These are phyloP conservation scores for Leguminivora glycinivorella DNA, from an alignment of 1,140 invertebrate species.

Conservation along the genomic window DNA sequence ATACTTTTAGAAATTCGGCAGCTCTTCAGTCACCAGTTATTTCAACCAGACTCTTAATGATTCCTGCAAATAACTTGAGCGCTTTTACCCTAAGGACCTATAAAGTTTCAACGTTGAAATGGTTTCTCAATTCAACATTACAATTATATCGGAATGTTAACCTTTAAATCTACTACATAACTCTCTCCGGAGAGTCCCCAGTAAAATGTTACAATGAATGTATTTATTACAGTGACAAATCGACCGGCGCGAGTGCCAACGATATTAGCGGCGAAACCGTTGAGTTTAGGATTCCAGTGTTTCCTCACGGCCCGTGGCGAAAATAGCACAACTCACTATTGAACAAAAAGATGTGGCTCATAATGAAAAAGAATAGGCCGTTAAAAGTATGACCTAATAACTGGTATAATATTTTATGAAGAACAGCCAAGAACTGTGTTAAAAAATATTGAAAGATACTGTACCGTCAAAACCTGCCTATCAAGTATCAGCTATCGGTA, in stretches of 20 bases:
- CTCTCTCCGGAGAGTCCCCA: not conserved
- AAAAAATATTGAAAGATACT: no score
- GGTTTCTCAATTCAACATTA: not conserved
- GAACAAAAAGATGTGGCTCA: not conserved
- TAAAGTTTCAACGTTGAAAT: no score
- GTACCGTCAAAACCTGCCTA: no score
- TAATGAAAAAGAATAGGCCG: not conserved
- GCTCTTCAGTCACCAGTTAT: no score
- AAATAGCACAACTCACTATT: slow-evolving; percentile 6
- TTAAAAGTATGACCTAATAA: no score
- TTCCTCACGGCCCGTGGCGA: not conserved
- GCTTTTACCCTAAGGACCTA: no score
- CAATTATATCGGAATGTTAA: not conserved
- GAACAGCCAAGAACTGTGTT: no score
- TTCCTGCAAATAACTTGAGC: no score
- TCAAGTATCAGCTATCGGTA: no score
- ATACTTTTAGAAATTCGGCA: no score
- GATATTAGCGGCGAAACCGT: slow-evolving; percentile 11
- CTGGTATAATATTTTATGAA: no score
- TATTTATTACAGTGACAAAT: slow-evolving; percentile 27
- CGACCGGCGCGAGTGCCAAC: slow-evolving; percentile 18
- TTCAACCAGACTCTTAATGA: no score
- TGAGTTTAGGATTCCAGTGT: slow-evolving; percentile 24
- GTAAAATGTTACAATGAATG: slow-evolving; percentile 23
- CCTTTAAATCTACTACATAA: not conserved